Conservation (phyloP, 2,113 vertebrate genomes). For the Odontesthes bonariensis region DNA sequence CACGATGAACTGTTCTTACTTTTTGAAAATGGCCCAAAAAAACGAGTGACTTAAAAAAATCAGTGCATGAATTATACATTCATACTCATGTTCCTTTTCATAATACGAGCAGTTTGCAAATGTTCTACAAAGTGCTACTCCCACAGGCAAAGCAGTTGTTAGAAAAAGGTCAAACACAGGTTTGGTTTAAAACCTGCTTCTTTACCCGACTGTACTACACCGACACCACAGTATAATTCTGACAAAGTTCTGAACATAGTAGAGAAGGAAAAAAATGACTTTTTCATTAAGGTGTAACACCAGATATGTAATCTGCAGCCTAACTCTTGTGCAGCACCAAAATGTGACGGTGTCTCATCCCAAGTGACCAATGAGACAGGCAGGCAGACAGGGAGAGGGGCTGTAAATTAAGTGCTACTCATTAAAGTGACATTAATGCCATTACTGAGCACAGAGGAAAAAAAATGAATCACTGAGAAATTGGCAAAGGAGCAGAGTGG, state of each 20-base stretch:
- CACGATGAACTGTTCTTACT: not conserved
- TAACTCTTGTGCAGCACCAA: slow-evolving; percentile 28
- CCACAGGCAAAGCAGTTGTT: not conserved
- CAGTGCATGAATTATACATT: not conserved
- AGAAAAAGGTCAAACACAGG: not conserved
- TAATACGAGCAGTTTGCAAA: not conserved
- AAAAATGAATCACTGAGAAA: slow-evolving; percentile 64
- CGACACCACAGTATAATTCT: not conserved
- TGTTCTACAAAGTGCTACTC: not conserved
- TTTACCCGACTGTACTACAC: not conserved
- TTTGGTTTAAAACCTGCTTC: not conserved
- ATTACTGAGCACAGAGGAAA: slow-evolving; percentile 61
- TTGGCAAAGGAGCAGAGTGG: slow-evolving; percentile 53
- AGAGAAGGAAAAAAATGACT: not conserved
- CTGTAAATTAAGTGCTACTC: slow-evolving; percentile 69
- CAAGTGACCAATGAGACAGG: slow-evolving; percentile 57
- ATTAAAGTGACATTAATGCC: slow-evolving; percentile 78
- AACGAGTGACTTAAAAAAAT: not conserved
- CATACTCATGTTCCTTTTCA: not conserved
- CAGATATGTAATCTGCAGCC: slow-evolving; percentile 3
- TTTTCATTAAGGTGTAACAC: not conserved
- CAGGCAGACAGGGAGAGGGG: slow-evolving; percentile 54
- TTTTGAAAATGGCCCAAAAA: not conserved
- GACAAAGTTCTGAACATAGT: not conserved
- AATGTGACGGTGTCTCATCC: slow-evolving; percentile 42